Evolutionary conservation across 2,113 vertebrate genomes (phyloP).

Genomic region (Lasiurus borealis): DNA sequence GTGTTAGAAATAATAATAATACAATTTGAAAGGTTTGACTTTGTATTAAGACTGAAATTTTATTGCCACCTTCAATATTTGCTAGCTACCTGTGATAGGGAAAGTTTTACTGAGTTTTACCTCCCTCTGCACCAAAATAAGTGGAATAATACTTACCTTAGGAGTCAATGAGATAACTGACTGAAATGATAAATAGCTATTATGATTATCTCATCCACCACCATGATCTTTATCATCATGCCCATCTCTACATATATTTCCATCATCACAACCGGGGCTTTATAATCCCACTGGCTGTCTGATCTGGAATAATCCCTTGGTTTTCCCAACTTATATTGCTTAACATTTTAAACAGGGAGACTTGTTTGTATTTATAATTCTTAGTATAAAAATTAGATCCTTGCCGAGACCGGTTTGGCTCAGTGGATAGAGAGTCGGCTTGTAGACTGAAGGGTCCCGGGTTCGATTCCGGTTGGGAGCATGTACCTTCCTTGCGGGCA

Average conservation of each 20-base stretch:
- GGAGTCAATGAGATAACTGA: neutral
- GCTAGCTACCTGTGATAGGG: neutral
- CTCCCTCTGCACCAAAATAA: neutral
- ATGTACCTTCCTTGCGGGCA: no score
- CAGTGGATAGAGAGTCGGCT: no score
- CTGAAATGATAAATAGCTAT: neutral
- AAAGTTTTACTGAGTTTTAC: neutral
- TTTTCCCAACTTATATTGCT: neutral
- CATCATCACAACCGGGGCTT: neutral
- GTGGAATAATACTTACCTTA: neutral
- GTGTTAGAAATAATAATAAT: neutral
- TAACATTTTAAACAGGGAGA: neutral
- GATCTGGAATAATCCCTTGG: neutral
- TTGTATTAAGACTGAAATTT: neutral
- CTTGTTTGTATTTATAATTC: neutral
- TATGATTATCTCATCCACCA: neutral
- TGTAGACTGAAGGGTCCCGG: no score
- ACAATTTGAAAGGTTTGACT: neutral
- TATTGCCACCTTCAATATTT: neutral
- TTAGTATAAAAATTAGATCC: neutral
- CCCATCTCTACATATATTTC: neutral
- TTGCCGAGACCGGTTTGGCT: no score
- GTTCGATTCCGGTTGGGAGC: no score
- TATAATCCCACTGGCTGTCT: neutral
- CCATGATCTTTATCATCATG: neutral